Evolutionary conservation across 2,888 invertebrate genomes (phyloP), one percentile per base, ranked within the genome.

Genomic region (Sussaba pulchella): DNA sequence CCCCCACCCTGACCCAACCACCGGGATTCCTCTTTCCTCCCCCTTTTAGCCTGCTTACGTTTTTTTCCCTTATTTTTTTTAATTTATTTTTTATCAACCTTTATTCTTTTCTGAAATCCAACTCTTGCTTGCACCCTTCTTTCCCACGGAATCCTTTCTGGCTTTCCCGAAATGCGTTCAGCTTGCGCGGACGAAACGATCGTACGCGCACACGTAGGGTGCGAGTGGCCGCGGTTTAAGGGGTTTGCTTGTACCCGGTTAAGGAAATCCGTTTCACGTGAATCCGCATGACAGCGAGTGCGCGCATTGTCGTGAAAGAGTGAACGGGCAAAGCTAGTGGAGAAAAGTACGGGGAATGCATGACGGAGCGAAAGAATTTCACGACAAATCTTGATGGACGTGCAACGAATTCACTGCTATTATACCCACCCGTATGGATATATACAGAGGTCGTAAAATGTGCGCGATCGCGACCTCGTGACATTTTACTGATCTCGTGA

Each of bases 121-220:
- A 91, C 91, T 91, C 91, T 91, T 90, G 88, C 87, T 73, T 86
- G 82, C 84, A 83, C 88, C 88, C 85, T 77, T 69, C 79, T 86
- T 91, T 91, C 91, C 90, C 91, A 91, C 91, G 91, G 88, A 91
- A 91, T 91, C 90, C 91, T 90, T 90, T 88, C 86, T 82, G 78
- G 81, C 85, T 90, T 90, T 87, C 88, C 87, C 79, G 81, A 89
- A 90, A 90, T 88, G 85, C 82, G 85, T 82, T 87, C 84, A 72
- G 66, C 81, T 57, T 66, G 82, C 75, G 41, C 76, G 45, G 43
- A 71, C 63, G 59, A 63, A 63, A 47, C 52, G 50, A n/a, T 19
- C 45, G 54, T 50, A 69, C 39, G 52, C 9, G 57, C n/a, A n/a
- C 12, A 24, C 21, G 21, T 54, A 61, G 69, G 69, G 67, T 77